Percentiles rank a stretch among this genome's conserved stretches.
These are phyloP conservation scores for Nestor notabilis DNA, from an alignment of 2,113 vertebrate species.

Conservation along the genomic window DNA sequence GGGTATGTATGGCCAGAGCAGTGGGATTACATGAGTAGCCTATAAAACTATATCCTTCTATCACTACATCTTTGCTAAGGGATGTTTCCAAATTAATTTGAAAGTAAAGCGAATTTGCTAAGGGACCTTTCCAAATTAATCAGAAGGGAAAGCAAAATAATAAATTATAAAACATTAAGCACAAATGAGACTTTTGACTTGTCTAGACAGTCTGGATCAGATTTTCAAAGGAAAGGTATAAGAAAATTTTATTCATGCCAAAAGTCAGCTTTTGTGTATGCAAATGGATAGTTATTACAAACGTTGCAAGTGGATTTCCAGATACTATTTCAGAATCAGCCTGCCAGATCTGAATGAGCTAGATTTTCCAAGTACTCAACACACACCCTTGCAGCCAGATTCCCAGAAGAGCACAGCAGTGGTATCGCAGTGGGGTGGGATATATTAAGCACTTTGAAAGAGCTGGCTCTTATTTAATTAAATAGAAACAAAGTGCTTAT, in stretches of 20 bases:
- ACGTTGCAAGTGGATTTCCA: slow-evolving; percentile 26
- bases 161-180: slow-evolving; percentile 16
- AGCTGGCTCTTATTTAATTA: background rate
- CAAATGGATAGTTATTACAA: background rate
- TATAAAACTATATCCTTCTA: background rate
- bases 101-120: background rate
- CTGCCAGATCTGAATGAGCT: background rate
- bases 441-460: background rate
- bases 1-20: background rate
- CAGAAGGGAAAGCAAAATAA: background rate
- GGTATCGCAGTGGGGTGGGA: background rate
- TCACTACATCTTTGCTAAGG: background rate
- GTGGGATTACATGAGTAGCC: background rate
- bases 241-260: background rate
- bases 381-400: background rate
- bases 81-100: background rate
- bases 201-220: slow-evolving; percentile 61
- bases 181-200: slow-evolving; percentile 39
- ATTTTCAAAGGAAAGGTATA: slow-evolving; percentile 4
- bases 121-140: background rate
- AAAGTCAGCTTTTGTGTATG: slow-evolving; percentile 5
- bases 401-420: background rate
- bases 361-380: background rate
- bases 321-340: background rate
- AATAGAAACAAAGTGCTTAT: background rate